Base-by-base conservation (phyloP, 2,888 invertebrate species). In the Eudemis profundana region DNA sequence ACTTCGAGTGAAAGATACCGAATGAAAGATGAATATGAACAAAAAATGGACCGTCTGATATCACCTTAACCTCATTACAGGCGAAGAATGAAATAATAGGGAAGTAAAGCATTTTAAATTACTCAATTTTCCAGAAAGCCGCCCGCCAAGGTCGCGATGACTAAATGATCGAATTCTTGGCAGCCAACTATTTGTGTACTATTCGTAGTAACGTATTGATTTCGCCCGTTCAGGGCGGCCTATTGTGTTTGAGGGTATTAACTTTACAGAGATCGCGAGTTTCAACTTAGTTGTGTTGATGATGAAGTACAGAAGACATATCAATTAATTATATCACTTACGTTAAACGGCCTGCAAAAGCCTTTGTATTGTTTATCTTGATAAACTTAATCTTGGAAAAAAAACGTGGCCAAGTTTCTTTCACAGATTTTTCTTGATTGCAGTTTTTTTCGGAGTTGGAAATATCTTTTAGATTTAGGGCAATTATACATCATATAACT, bases 21-120 rank as follows among this genome's bases (percentile, higher is more conserved):
- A 62, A 61, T 27, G 27, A 27, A 67, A 27, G 27, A 27, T 7
- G 53, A 46, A 21, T 33, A 69, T 68, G 65, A 68, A 67, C 65
- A 23, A 68, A 65, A 64, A 66, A 36, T 63, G 14, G 62, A 46
- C 68, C 60, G 66, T 66, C 62, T 68, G 54, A 66, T 51, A 57
- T 33, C 61, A 38, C 12, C 12, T 10, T n/a, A 14, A n/a, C 12
- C n/a, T n/a, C n/a, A n/a, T n/a, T n/a, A n/a, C n/a, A n/a, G n/a
- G n/a, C n/a, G n/a, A n/a, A n/a, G n/a, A n/a, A n/a, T n/a, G n/a
- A n/a, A n/a, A n/a, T n/a, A 15, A 49, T 27, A 8, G 8, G 14
- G 1, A 51, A 36, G 7, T n/a, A 19, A 7, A 19, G 15, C 23
- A 27, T 42, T 42, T 54, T 15, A 54, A 54, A 27, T 54, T 15